These are phyloP conservation scores for Tokudaia tokunoshimensis DNA, from an alignment of 2,797 vertebrate species.

Conservation along the genomic window DNA sequence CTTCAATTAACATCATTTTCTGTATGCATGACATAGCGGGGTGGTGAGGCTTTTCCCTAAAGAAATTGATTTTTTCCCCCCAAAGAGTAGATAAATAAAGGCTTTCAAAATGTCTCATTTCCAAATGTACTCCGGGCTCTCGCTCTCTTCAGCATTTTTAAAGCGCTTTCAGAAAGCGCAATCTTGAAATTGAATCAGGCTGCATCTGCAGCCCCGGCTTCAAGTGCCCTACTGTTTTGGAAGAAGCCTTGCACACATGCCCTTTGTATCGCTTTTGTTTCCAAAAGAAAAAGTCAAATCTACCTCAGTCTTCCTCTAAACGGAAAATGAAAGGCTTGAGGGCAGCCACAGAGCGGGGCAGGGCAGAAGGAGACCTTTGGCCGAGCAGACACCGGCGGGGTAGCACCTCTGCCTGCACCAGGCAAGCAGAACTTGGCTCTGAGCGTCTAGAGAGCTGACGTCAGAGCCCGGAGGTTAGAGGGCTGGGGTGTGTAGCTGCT, in stretches of 20 bases:
- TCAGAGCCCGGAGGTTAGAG: fast-evolving
- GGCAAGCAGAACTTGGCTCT: neutral
- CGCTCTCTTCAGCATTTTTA: slow-evolving; percentile 29
- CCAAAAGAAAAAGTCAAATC: slow-evolving; percentile 62
- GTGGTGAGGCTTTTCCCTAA: neutral
- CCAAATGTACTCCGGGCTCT: slow-evolving; percentile 49
- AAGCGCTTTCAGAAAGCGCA: slow-evolving; percentile 62
- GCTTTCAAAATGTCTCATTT: slow-evolving; percentile 70
- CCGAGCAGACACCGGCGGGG: neutral
- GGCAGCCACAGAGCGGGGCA: neutral
- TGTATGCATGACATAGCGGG: neutral
- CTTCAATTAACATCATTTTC: slow-evolving; percentile 64
- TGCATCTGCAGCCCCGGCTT: slow-evolving; percentile 51
- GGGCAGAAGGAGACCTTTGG: slow-evolving; percentile 22
- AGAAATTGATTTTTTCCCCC: slow-evolving; percentile 43
- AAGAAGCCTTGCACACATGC: slow-evolving; percentile 54
- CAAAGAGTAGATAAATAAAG: slow-evolving; percentile 64
- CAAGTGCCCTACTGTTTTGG: slow-evolving; percentile 35
- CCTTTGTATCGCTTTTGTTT: slow-evolving; percentile 73
- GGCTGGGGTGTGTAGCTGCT: neutral
- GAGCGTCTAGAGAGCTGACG: neutral
- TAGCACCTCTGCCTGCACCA: neutral
- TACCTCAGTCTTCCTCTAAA: slow-evolving; percentile 59
- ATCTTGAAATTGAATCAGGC: slow-evolving; percentile 36
- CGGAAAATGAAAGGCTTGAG: slow-evolving; percentile 58